Evolutionary conservation across 2,797 vertebrate species (phyloP), one percentile per base, ranked within the genome.

Genomic region (Gastrophryne carolinensis): DNA sequence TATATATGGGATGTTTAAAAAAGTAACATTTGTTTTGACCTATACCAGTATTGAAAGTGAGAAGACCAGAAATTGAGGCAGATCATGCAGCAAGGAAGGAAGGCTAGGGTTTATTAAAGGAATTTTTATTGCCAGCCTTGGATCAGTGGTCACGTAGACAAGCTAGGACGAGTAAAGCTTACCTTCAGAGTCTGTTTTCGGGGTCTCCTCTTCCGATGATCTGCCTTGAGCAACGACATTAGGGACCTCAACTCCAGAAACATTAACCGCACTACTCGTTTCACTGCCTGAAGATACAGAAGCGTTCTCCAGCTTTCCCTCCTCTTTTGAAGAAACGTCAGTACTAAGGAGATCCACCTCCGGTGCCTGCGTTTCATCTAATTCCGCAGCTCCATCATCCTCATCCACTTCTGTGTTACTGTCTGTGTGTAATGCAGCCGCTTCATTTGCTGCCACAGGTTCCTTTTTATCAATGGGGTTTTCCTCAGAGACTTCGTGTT

Each of bases 381-480:
- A 7, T 29, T 1, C 23, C 23, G 29, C 24, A 15, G 41, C 13
- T 7, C 12, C 6, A 5, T 41, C 19, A 3, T 79, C 71, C 13
- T 75, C 78, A 2, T 79, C 71, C 17, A 65, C 24, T 44, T 81
- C 82, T 21, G 83, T 81, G 44, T 82, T 81, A 39, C 81, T 82
- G 66, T 79, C 81, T 13, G 79, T 11, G 8, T 57, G 52, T 3
- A 58, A 29, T 2, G 49, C 75, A 30, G 37, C 30, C 1, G 49
- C 23, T 15, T 11, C 64, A 10, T 61, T 49, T 1, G 19, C 4
- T 12, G 7, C 21, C 13, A 60, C 41, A 9, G 27, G 3, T 8
- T 32, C 41, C 2, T 41, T 27, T 10, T 12, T 35, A 10, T 17
- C n/a, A 2, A 6, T 5, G 5, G 15, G 23, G 19, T 0, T 13